A percentile compares a stretch with the other conserved stretches of the same genome.
These are phyloP conservation scores for Pantherophis alleghaniensis DNA, from an alignment of 2,797 vertebrate genomes.

Conservation along the genomic window DNA sequence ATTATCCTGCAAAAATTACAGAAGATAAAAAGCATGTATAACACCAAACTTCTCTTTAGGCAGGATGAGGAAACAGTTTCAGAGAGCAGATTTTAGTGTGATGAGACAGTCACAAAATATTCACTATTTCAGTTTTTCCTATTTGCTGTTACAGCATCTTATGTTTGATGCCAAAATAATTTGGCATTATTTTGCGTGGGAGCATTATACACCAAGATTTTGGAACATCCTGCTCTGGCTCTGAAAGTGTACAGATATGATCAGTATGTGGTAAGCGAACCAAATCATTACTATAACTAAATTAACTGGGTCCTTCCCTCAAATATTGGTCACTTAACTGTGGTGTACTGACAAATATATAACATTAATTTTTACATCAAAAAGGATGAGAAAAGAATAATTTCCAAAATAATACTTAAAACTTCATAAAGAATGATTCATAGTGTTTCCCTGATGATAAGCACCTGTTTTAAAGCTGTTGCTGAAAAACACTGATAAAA, in stretches of 20 bases:
- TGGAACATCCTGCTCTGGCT: background rate
- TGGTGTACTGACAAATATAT: background rate
- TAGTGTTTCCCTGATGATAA: conserved; percentile 42
- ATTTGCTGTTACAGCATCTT: background rate
- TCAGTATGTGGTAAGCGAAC: background rate
- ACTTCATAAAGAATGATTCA: conserved; percentile 47
- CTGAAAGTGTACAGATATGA: background rate
- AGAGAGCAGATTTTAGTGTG: background rate
- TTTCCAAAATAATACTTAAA: conserved; percentile 39
- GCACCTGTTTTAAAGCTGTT: conserved; percentile 50
- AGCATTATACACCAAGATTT: background rate
- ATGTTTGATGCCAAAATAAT: background rate
- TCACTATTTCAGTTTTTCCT: background rate
- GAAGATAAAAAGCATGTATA: background rate
- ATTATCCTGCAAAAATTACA: background rate
- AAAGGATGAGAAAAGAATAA: background rate
- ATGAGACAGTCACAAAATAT: background rate
- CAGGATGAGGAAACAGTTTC: background rate
- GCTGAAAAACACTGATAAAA: conserved; percentile 42
- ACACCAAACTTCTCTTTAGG: background rate
- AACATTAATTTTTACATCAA: conserved; percentile 11
- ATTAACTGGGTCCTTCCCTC: background rate
- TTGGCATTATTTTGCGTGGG: background rate
- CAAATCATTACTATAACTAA: background rate
- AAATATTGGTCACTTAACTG: background rate